A percentile compares a stretch with the other conserved stretches of the same genome.
phyloP scores from a whole-genome alignment of 1,140 invertebrate genomes.

The Cyrtorhinus lividipennis region DNA sequence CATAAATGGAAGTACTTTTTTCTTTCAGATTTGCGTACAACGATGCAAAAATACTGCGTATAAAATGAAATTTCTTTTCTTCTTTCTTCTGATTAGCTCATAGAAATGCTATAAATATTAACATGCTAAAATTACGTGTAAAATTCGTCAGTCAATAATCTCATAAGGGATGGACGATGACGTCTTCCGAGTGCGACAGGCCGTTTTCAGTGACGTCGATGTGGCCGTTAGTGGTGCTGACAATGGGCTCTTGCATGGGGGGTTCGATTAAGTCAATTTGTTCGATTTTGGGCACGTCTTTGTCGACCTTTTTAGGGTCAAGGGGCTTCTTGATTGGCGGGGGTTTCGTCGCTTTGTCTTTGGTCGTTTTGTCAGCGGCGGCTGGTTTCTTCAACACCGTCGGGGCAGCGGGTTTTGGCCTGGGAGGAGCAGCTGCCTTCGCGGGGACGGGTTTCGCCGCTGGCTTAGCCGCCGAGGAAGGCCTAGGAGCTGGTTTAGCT shows the following conservation, averaged over 20 bases:
- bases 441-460: too few species aligned
- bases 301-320: constrained; percentile 19
- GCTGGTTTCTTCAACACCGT: constrained; percentile 18
- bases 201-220: constrained; percentile 17
- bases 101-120: background rate
- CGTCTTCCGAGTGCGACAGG: background rate
- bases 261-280: constrained; percentile 1
- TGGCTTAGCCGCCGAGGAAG: background rate
- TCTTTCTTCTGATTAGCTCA: too few species aligned
- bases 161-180: background rate
- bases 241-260: constrained; percentile 15
- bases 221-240: constrained; percentile 21
- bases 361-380: background rate
- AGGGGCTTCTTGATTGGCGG: constrained; percentile 11
- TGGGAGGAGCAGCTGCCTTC: background rate
- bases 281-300: constrained; percentile 11
- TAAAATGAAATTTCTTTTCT: constrained; percentile 13
- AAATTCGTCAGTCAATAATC: background rate
- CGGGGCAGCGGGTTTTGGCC: too few species aligned
- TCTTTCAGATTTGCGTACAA: background rate
- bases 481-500: too few species aligned
- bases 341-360: background rate
- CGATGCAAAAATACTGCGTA: background rate
- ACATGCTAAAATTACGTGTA: background rate
- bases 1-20: background rate